Evolutionary conservation across 2,888 invertebrate genomes (phyloP).

Genomic region (Heliconius ismenius): DNA sequence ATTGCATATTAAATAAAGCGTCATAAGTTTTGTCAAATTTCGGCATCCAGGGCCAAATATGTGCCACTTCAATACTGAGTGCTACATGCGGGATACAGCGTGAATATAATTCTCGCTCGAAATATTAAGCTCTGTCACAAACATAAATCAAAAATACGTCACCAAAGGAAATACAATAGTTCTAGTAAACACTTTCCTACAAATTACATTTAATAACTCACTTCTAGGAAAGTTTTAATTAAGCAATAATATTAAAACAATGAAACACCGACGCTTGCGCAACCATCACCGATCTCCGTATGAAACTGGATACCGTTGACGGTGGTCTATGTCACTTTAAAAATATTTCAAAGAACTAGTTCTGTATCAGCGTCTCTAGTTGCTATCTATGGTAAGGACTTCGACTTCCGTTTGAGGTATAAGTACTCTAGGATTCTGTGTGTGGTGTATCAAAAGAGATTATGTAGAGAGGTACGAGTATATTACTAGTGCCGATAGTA

Average conservation of each 20-base stretch:
- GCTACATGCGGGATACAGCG: too few species aligned
- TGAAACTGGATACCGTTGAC: slow-evolving; percentile 39
- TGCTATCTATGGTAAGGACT: background rate
- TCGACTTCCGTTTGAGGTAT: slow-evolving; percentile 1
- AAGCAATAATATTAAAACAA: slow-evolving; percentile 38
- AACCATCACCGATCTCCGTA: slow-evolving; percentile 35
- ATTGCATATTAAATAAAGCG: background rate
- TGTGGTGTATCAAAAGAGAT: background rate
- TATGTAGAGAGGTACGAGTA: too few species aligned
- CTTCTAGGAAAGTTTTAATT: slow-evolving; percentile 18
- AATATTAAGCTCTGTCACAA: background rate
- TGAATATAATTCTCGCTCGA: background rate
- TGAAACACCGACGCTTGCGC: slow-evolving; percentile 38
- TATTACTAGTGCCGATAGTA: too few species aligned
- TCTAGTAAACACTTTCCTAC: slow-evolving; percentile 8
- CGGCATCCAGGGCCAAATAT: too few species aligned
- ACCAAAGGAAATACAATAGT: slow-evolving; percentile 1
- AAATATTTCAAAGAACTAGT: slow-evolving; percentile 37
- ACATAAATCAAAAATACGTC: background rate
- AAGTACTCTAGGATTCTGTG: background rate
- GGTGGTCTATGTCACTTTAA: slow-evolving; percentile 41
- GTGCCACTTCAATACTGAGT: too few species aligned
- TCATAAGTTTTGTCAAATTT: background rate
- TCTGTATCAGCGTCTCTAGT: slow-evolving; percentile 3
- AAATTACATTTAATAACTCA: slow-evolving; percentile 16